Evolutionary conservation across 23 tunicate species (phyloP).

Genomic region (Corella eumyota): DNA sequence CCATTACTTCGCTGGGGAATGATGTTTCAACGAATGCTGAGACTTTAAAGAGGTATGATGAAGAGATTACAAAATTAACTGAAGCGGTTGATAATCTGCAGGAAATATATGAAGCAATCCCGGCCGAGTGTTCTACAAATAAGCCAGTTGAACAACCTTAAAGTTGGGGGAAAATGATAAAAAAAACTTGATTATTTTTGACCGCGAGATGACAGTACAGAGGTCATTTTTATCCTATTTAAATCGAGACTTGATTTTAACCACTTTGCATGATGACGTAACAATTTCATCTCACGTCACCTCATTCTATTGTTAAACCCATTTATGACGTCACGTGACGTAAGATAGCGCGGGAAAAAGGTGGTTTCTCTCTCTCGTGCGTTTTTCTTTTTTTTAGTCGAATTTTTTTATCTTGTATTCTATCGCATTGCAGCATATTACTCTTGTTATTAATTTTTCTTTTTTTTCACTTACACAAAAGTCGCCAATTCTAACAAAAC

Average conservation of each 20-base stretch:
- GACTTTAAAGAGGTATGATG: conserved; percentile 26
- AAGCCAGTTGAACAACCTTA: conserved; percentile 35
- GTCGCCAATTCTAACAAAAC: not conserved
- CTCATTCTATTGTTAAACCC: not conserved
- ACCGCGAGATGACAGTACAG: too few species aligned
- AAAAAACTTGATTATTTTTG: too few species aligned
- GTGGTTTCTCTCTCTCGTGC: not conserved
- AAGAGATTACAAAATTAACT: conserved; percentile 20
- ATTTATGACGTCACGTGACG: not conserved
- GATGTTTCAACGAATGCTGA: conserved; percentile 27
- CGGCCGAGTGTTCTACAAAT: conserved; percentile 27
- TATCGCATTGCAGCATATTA: conserved; percentile 29
- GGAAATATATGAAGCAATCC: conserved; percentile 44
- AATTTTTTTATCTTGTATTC: conserved; percentile 11
- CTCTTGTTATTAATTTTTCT: conserved; percentile 4
- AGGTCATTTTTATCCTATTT: too few species aligned
- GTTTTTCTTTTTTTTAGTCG: conserved; percentile 21
- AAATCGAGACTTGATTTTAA: not conserved
- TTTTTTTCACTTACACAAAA: not conserved
- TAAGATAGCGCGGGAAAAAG: not conserved
- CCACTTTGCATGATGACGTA: not conserved
- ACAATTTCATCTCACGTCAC: not conserved
- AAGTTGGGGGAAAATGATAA: too few species aligned
- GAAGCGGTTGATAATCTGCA: conserved; percentile 51
- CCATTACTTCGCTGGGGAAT: conserved; percentile 10